phyloP scores from a whole-genome alignment of 2,113 vertebrate genomes.

The Chlorocebus sabaeus region DNA sequence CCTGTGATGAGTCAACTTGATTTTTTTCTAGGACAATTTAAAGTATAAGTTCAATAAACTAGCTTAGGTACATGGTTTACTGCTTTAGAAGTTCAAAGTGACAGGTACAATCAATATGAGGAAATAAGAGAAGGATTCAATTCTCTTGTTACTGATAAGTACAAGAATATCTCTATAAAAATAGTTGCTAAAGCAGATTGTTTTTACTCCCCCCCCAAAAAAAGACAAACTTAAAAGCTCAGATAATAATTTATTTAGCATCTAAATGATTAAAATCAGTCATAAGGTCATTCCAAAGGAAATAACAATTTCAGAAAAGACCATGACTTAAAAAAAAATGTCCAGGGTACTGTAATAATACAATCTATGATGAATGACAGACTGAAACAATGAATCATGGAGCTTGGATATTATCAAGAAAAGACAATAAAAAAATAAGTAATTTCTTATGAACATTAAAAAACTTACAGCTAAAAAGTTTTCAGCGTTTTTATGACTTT shows the following conservation, averaged over 20 bases:
- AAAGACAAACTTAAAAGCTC: not conserved
- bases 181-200: not conserved
- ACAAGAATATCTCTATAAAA: not conserved
- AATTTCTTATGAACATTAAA: not conserved
- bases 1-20: not conserved
- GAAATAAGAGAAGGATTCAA: not conserved
- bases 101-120: not conserved
- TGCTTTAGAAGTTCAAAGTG: not conserved
- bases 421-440: not conserved
- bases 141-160: not conserved
- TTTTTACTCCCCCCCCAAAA: not conserved
- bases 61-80: not conserved
- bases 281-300: not conserved
- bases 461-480: not conserved
- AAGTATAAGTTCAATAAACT: not conserved
- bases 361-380: not conserved
- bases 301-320: not conserved
- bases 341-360: not conserved
- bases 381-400: not conserved
- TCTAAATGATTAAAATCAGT: not conserved
- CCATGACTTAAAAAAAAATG: not conserved
- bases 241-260: not conserved
- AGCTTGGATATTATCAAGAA: not conserved
- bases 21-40: not conserved
- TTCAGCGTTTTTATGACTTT: not conserved